Conservation (phyloP, 2,888 invertebrate species). For the Exephanes ischioxanthus region DNA sequence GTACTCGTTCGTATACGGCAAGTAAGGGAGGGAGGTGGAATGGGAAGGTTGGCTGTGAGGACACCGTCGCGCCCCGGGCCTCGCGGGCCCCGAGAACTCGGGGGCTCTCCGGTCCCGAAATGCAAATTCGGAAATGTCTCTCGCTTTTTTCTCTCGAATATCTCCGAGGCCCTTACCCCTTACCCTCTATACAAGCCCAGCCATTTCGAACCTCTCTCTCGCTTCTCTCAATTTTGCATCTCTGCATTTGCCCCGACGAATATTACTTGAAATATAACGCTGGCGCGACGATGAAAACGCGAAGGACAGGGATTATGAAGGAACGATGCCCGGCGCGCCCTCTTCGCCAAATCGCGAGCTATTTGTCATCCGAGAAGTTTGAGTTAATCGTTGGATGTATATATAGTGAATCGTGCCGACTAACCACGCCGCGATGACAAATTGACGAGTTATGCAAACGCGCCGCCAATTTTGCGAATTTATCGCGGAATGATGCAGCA, state of each 20-base stretch:
- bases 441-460: conserved; percentile 26
- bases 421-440: conserved; percentile 14
- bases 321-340: neutral
- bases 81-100: conserved; percentile 41
- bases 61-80: conserved; percentile 68
- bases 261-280: conserved; percentile 33
- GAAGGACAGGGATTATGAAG: neutral
- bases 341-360: conserved; percentile 18
- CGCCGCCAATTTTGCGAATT: neutral
- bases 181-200: neutral
- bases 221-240: neutral
- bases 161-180: conserved; percentile 19
- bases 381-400: conserved; percentile 40
- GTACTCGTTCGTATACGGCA: conserved; percentile 56
- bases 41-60: conserved; percentile 56
- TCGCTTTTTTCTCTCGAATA: conserved; percentile 54
- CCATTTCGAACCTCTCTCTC: conserved; percentile 17
- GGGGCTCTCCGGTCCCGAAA: conserved; percentile 63
- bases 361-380: conserved; percentile 49
- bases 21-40: conserved; percentile 2
- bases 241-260: neutral
- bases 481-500: neutral
- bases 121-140: conserved; percentile 77
- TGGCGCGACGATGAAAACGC: conserved; percentile 32
- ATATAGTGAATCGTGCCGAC: neutral